phyloP scores from a whole-genome alignment of 2,797 vertebrate genomes.

The Prionace glauca region DNA sequence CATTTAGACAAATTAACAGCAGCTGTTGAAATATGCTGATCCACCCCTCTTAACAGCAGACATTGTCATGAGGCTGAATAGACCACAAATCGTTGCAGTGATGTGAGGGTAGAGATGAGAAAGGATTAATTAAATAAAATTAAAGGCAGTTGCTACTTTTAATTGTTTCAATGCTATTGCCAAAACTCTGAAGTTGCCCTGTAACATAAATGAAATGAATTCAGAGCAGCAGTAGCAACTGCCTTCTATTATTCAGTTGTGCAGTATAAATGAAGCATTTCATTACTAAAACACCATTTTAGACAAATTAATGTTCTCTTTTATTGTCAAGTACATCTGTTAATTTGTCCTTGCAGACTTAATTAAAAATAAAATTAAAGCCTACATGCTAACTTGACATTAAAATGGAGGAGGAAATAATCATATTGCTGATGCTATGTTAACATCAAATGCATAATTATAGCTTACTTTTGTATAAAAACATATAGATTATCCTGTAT shows the following conservation, averaged over 20 bases:
- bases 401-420: background rate
- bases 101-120: background rate
- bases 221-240: background rate
- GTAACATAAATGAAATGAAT: background rate
- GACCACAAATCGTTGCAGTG: background rate
- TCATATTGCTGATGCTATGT: background rate
- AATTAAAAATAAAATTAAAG: slow-evolving; percentile 27
- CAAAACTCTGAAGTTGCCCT: background rate
- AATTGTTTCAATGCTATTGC: background rate
- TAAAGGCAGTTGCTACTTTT: background rate
- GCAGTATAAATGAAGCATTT: background rate
- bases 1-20: background rate
- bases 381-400: background rate
- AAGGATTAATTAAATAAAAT: slow-evolving; percentile 12
- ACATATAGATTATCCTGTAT: background rate
- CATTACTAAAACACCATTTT: background rate
- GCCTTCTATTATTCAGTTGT: background rate
- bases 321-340: slow-evolving; percentile 15
- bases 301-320: background rate
- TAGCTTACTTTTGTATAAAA: background rate
- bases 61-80: background rate
- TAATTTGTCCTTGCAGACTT: background rate
- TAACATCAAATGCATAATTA: background rate
- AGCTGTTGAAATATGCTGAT: background rate
- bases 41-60: too few species aligned